Evolutionary conservation across 2,113 vertebrate species (phyloP), one percentile per base, ranked within the genome.

Genomic region (Sardina pilchardus): DNA sequence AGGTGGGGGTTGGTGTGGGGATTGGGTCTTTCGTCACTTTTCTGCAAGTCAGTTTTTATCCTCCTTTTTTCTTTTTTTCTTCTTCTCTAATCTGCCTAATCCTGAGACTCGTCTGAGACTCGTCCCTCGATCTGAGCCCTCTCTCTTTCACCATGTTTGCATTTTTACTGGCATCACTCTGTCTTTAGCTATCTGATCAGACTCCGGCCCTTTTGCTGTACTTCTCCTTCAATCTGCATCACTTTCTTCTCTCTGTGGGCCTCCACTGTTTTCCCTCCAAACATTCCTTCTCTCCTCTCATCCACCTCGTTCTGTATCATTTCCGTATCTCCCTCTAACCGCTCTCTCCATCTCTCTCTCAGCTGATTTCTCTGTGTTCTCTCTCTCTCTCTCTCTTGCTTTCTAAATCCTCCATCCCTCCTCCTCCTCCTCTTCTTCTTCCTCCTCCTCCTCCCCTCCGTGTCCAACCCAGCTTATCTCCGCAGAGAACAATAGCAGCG

Each of bases 401-500:
- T 56, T 10, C 78, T 42, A 42, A 85, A 67, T 50, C 80, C 16
- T 50, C 75, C 45, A 47, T 5, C 44, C 81, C 83, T 42, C 39
- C 39, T 42, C 39, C 39, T 42, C 39, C 39, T 42, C 1, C 39
- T 42, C 39, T 39, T 42, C 56, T 26, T 82, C 48, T 45, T 39
- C 39, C 78, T 78, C 82, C 43, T 39, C 39, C 78, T 78, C 82
- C 43, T n/a, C n/a, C 47, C 39, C 78, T 78, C 82, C 43, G 24
- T 71, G 85, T 82, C 87, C 26, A 81, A 10, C 75, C 39, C 19
- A 0, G 85, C 87, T 90, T 87, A 89, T 88, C 88, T 89, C 83
- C 24, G 82, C 87, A 36, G 75, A 85, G 88, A 92, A 92, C 91
- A 92, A 92, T 90, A 85, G 87, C 48, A 63, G 83, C 84, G 86